These are phyloP conservation scores for Babyrousa celebensis DNA, from an alignment of 2,797 vertebrate species.

Conservation along the genomic window DNA sequence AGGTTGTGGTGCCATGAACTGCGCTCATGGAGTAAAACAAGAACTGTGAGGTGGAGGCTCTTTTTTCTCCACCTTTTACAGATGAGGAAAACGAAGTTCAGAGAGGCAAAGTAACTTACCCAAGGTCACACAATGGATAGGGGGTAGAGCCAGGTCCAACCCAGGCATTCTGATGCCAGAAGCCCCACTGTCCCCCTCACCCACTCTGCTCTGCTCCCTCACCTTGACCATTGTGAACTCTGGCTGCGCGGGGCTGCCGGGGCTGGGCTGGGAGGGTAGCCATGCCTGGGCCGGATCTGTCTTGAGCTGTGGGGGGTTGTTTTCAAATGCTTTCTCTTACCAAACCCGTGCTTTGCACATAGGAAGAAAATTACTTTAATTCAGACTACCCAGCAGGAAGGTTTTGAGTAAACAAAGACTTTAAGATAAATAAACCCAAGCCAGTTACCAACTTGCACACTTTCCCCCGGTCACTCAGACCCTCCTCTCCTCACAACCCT, in stretches of 20 bases:
- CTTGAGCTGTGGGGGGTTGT: conserved; percentile 30
- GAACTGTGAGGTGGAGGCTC: background rate
- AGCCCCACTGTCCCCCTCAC: background rate
- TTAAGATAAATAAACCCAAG: conserved; percentile 39
- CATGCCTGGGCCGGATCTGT: background rate
- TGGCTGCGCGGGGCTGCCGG: fast-evolving
- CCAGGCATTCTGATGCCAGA: conserved; percentile 19
- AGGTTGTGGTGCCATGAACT: background rate
- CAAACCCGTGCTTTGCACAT: background rate
- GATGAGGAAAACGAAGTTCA: conserved; percentile 61
- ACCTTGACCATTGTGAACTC: background rate
- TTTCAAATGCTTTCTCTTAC: conserved; percentile 66
- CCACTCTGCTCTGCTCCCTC: background rate
- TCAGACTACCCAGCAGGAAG: conserved; percentile 54
- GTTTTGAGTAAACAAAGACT: conserved; percentile 64
- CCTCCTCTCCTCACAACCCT: background rate
- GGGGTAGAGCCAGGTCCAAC: conserved; percentile 2
- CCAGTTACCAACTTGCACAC: background rate
- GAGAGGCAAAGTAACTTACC: conserved; percentile 40
- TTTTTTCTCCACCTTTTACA: conserved; percentile 54
- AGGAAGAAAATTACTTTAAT: conserved; percentile 32
- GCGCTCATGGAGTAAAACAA: background rate
- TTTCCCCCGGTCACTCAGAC: background rate
- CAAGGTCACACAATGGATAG: conserved; percentile 47
- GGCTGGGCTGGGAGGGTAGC: background rate